These are phyloP conservation scores for Hirtodrosophila alboralis DNA, from an alignment of 2,888 invertebrate species.

Conservation along the genomic window DNA sequence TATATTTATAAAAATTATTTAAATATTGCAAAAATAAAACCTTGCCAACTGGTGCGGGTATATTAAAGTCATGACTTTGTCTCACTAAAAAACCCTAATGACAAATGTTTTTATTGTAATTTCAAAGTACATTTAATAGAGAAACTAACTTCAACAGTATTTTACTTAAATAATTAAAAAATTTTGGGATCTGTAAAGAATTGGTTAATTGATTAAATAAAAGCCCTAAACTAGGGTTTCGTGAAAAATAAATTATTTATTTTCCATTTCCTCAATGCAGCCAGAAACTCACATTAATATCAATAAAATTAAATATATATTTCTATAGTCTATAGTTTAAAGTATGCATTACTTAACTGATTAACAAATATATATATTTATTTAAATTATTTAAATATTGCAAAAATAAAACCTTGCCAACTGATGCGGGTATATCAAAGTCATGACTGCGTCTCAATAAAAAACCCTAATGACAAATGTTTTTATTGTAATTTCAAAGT, in stretches of 20 bases:
- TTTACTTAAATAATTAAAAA: no score
- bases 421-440: conserved; percentile 6
- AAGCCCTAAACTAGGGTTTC: no score
- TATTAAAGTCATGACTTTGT: conserved; percentile 1
- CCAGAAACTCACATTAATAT: no score
- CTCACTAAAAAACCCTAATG: not conserved
- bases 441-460: not conserved
- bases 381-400: not conserved
- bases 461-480: not conserved
- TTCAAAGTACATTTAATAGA: conserved; percentile 9
- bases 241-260: no score
- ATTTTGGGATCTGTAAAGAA: no score
- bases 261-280: no score
- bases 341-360: no score
- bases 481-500: conserved; percentile 23
- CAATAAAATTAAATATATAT: no score
- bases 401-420: not conserved
- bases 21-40: not conserved
- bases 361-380: no score
- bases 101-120: conserved; percentile 23
- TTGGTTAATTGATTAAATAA: no score
- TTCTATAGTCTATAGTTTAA: no score
- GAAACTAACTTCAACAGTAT: no score
- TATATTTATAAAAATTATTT: not conserved
- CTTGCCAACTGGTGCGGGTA: conserved; percentile 6